These are phyloP conservation scores for Flexamia atlantica DNA, from an alignment of 2,888 invertebrate species.

Conservation along the genomic window DNA sequence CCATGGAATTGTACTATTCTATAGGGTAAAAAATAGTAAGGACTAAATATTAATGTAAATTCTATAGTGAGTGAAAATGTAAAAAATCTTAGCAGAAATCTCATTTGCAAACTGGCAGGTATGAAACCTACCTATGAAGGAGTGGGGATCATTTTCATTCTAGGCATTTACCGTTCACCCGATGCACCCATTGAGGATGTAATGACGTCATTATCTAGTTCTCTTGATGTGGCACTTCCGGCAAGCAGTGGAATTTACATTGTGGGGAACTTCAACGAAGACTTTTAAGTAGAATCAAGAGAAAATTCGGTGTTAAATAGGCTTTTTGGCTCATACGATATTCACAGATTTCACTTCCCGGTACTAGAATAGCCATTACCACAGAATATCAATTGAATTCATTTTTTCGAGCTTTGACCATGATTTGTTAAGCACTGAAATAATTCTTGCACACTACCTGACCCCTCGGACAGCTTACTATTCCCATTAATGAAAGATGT, in stretches of 20 bases:
- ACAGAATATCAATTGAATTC: not conserved
- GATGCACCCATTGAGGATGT: too few relatives aligned
- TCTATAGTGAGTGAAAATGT: not conserved
- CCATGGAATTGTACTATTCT: not conserved
- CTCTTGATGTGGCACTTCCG: too few relatives aligned
- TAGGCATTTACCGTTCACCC: too few relatives aligned
- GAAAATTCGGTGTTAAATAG: too few relatives aligned
- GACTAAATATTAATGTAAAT: not conserved
- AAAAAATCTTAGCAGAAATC: not conserved
- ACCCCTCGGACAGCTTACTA: not conserved
- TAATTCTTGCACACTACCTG: not conserved
- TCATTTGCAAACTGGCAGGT: not conserved
- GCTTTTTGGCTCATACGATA: not conserved
- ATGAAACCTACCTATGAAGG: not conserved
- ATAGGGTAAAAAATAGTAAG: not conserved
- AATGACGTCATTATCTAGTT: not conserved
- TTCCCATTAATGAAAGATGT: not conserved
- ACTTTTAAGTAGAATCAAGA: too few relatives aligned
- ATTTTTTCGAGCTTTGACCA: not conserved
- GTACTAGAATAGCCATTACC: conserved; percentile 1
- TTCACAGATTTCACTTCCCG: not conserved
- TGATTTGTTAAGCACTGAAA: not conserved
- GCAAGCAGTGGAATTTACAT: too few relatives aligned
- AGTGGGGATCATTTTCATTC: too few relatives aligned
- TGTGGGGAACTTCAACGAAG: too few relatives aligned